phyloP scores from a whole-genome alignment of 2,113 vertebrate species.

The Phalacrocorax brasilianus region DNA sequence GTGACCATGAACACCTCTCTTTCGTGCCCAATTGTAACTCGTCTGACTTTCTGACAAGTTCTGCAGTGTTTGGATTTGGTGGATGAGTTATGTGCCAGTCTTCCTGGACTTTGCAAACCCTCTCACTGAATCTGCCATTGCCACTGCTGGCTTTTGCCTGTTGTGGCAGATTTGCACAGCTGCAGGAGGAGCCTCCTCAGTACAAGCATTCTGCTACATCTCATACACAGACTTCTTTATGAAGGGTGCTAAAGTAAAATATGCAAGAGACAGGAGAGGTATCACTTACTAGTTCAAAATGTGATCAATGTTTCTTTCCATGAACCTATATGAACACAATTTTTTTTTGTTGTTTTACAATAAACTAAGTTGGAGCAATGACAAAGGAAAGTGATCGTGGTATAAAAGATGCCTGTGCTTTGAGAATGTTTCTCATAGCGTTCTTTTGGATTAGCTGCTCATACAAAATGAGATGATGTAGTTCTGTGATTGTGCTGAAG shows the following conservation, averaged over 20 bases:
- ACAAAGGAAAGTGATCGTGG: neutral
- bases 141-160: neutral
- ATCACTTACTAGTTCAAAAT: neutral
- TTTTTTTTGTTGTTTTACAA: neutral
- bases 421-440: neutral
- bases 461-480: neutral
- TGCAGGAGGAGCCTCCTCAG: neutral
- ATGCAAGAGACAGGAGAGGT: neutral
- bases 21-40: neutral
- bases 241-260: neutral
- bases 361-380: neutral
- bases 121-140: neutral
- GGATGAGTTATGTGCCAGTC: neutral
- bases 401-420: neutral
- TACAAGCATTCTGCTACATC: neutral
- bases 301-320: neutral
- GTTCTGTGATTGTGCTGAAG: neutral
- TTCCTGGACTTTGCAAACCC: neutral
- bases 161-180: neutral
- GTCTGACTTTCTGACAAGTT: neutral
- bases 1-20: neutral
- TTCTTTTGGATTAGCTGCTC: neutral
- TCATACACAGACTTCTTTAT: neutral
- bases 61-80: neutral
- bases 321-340: neutral